Evolutionary conservation across 2,797 vertebrate genomes (phyloP), one percentile per base, ranked within the genome.

Genomic region (Peromyscus melanophrys): DNA sequence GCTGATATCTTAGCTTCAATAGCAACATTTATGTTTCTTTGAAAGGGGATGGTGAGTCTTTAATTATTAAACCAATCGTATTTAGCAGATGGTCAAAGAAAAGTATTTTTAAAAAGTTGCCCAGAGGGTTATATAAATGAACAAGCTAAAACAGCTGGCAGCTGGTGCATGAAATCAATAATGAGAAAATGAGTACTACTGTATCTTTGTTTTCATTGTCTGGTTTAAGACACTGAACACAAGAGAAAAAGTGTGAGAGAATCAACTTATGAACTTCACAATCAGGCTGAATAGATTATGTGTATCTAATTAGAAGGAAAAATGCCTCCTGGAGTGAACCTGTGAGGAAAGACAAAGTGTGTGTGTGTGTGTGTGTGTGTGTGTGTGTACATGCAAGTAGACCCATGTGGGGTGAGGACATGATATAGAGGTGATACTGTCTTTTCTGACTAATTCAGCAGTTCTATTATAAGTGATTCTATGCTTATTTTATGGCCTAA

Each of bases 141-240:
- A 98, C 98, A 98, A 98, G 98, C 97, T 97, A 98, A 98, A 99
- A 98, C 98, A 99, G 98, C 98, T 98, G 98, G 98, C 99, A 99
- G 99, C 98, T 99, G 98, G 99, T 98, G 98, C 98, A 98, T 99
- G 99, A 99, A 99, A 99, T 99, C 98, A 98, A 99, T 99, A 99
- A 99, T 98, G 98, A 99, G 98, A 98, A 99, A 98, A 98, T 98
- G 98, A 99, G 97, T 98, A 98, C 97, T 97, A 99, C 98, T 98
- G 98, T 99, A 99, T 98, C 98, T 99, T 99, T 99, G 98, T 99
- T 98, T 99, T 98, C 98, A 99, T 99, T 99, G 99, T 99, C 98
- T 99, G 98, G 98, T 97, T 96, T 2, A 94, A 98, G 98, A 98
- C 97, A 90, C 97, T 43, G 92, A 97, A 98, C 98, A 97, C 96